A percentile compares a stretch with the other conserved stretches of the same genome.
Conservation (phyloP, 2,797 vertebrate genomes). For the Cheirogaleus major region DNA sequence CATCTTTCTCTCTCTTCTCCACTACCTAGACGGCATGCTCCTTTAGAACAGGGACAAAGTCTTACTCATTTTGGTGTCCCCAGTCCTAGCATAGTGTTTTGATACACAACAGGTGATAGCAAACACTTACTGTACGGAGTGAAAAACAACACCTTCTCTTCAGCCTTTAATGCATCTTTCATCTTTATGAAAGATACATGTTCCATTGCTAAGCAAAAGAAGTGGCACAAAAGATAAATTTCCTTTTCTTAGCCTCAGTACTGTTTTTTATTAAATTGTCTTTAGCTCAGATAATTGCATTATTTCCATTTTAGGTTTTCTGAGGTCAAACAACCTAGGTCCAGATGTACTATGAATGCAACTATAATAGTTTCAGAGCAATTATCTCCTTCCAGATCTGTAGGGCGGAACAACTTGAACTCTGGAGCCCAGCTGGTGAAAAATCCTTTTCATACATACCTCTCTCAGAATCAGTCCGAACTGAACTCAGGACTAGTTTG, state of each 20-base stretch:
- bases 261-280: conserved; percentile 44
- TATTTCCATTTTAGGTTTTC: conserved; percentile 58
- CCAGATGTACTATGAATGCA: conserved; percentile 41
- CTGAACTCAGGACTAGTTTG: neutral
- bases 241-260: conserved; percentile 34
- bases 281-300: conserved; percentile 56
- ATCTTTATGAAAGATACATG: conserved; percentile 29
- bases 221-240: conserved; percentile 32
- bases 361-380: neutral
- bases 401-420: neutral
- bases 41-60: neutral
- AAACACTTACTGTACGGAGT: neutral
- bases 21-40: fast-evolving
- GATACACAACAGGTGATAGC: neutral
- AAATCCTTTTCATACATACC: neutral
- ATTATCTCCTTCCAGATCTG: conserved; percentile 33
- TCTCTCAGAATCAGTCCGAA: neutral
- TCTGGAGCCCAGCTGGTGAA: neutral
- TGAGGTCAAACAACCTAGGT: conserved; percentile 32
- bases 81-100: neutral
- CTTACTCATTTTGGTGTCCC: neutral
- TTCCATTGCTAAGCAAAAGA: conserved; percentile 40
- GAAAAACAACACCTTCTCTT: conserved; percentile 15
- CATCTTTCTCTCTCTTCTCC: neutral
- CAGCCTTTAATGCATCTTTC: conserved; percentile 6